Conservation (phyloP, 2,888 invertebrate species). For the Metalampra italica region DNA sequence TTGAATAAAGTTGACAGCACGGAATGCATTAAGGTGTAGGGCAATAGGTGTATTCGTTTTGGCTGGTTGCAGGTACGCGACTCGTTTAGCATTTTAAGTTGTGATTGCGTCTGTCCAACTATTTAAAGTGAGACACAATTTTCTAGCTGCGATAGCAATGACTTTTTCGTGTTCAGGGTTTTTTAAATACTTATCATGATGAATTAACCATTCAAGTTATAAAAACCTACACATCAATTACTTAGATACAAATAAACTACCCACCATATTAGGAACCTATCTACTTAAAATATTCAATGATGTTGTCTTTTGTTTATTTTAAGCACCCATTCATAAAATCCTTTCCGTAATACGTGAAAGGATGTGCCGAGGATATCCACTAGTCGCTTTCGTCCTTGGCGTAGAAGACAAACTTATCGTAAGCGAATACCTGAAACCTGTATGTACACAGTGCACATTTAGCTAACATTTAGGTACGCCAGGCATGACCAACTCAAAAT, state of each 20-base stretch:
- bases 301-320: not conserved
- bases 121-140: too few species aligned
- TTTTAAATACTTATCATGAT: too few species aligned
- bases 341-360: slow-evolving; percentile 49
- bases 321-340: slow-evolving; percentile 19
- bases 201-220: not conserved
- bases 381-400: slow-evolving; percentile 54
- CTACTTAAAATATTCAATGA: too few species aligned
- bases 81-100: too few species aligned
- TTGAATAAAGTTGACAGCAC: too few species aligned
- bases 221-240: not conserved
- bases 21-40: too few species aligned
- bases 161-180: too few species aligned
- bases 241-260: not conserved
- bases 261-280: not conserved
- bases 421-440: slow-evolving; percentile 5
- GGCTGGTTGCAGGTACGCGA: too few species aligned
- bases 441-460: slow-evolving; percentile 3
- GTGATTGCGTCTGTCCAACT: too few species aligned
- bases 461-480: not conserved
- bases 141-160: too few species aligned
- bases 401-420: slow-evolving; percentile 20
- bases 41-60: too few species aligned
- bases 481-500: not conserved
- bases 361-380: slow-evolving; percentile 51